phyloP scores from a whole-genome alignment of 1,140 invertebrate species.

The Mycetomoellerius zeteki region DNA sequence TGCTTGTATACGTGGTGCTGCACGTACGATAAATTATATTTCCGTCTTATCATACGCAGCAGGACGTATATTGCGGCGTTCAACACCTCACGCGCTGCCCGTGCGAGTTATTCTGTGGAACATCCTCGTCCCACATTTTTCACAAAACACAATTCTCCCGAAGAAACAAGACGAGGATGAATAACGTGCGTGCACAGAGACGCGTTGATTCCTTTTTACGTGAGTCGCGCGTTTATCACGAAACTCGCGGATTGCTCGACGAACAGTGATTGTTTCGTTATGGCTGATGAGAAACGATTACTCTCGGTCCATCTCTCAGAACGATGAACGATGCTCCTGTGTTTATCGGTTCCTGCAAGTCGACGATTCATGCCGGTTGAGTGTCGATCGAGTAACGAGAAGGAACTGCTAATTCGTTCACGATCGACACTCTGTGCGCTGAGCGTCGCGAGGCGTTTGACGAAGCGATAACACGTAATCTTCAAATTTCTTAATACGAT shows the following conservation, averaged over 20 bases:
- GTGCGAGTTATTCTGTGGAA: conserved; percentile 24
- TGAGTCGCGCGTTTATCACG: neutral
- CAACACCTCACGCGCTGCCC: conserved; percentile 38
- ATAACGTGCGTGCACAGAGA: neutral
- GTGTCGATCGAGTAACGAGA: conserved; percentile 26
- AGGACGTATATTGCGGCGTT: conserved; percentile 35
- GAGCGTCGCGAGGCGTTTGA: neutral
- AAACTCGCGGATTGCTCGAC: conserved; percentile 32
- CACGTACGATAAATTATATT: conserved; percentile 50
- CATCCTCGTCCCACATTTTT: conserved; percentile 40
- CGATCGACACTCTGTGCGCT: neutral
- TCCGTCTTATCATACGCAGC: conserved; percentile 22
- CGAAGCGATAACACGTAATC: neutral
- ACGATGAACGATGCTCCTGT: conserved; percentile 64
- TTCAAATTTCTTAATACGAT: neutral
- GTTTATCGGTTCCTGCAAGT: conserved; percentile 72
- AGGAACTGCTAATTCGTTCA: neutral
- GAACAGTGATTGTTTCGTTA: conserved; percentile 32
- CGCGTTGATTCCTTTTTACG: neutral
- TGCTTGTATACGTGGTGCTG: conserved; percentile 36
- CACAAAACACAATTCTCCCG: neutral
- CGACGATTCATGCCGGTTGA: conserved; percentile 37
- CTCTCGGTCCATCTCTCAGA: conserved; percentile 42
- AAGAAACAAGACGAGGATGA: neutral
- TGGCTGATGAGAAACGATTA: conserved; percentile 29